These are phyloP conservation scores for Amphipoea oculea DNA, from an alignment of 2,888 invertebrate species.

Conservation along the genomic window DNA sequence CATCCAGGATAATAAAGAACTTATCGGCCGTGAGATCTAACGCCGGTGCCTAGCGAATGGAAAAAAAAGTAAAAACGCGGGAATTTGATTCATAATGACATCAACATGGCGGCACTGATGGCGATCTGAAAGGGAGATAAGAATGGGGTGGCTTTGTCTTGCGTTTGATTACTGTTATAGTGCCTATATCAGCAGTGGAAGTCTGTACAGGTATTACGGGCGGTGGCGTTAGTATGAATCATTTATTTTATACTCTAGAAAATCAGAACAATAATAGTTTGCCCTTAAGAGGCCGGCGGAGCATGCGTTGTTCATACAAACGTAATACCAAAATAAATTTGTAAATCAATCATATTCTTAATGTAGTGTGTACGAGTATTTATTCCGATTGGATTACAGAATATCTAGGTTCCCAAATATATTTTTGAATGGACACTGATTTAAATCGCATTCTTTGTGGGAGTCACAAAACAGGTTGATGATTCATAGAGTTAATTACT, in stretches of 20 bases:
- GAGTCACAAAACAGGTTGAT: too few species aligned
- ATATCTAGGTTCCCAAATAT: too few species aligned
- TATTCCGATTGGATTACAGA: too few species aligned
- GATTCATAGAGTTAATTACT: too few species aligned
- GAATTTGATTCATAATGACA: conserved; percentile 89
- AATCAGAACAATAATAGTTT: neutral
- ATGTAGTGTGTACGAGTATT: too few species aligned
- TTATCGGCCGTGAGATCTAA: conserved; percentile 89
- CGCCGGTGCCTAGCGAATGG: conserved; percentile 85
- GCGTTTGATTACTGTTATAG: conserved; percentile 79
- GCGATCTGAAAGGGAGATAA: conserved; percentile 87
- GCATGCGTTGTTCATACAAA: too few species aligned
- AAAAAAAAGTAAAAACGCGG: conserved; percentile 84
- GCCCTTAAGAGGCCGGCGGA: neutral
- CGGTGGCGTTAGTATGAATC: neutral
- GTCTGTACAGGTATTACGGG: neutral
- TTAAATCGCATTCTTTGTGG: too few species aligned
- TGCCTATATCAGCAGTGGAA: conserved; percentile 48
- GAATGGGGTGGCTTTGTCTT: conserved; percentile 86
- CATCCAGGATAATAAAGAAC: conserved; percentile 89
- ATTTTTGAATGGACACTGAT: too few species aligned
- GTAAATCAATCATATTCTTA: too few species aligned
- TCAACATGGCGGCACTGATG: conserved; percentile 88
- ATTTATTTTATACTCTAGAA: neutral
- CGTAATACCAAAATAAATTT: too few species aligned